Conservation (phyloP, 2,888 invertebrate species). For the Eupithecia inturbata region DNA sequence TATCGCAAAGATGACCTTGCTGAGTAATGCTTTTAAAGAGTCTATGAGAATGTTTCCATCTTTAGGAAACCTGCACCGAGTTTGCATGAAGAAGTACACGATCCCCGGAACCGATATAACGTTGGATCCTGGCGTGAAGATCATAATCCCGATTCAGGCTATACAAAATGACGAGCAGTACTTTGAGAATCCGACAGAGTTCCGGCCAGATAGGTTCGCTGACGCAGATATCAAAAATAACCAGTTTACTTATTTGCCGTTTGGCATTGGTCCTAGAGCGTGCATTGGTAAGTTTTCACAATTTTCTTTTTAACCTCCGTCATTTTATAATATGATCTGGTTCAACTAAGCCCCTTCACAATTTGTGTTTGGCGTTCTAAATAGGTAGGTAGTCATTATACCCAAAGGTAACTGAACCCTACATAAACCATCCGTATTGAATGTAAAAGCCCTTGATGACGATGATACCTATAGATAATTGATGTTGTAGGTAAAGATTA, state of each 20-base stretch:
- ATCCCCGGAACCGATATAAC: slow-evolving; percentile 59
- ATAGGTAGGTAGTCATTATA: too few relatives aligned
- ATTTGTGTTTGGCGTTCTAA: too few relatives aligned
- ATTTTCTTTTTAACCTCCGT: background rate
- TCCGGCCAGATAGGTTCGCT: slow-evolving; percentile 60
- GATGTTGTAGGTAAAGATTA: background rate
- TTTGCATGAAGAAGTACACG: slow-evolving; percentile 56
- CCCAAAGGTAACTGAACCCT: background rate
- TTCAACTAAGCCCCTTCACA: background rate
- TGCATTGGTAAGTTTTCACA: slow-evolving; percentile 61
- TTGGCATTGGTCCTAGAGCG: slow-evolving; percentile 66
- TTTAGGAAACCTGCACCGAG: slow-evolving; percentile 58
- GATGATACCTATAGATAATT: background rate
- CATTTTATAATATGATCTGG: background rate
- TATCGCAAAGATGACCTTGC: slow-evolving; percentile 58
- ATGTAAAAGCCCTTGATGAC: background rate
- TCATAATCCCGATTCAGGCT: slow-evolving; percentile 64
- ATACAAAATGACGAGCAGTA: slow-evolving; percentile 67
- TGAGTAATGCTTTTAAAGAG: slow-evolving; percentile 65
- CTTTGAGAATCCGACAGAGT: slow-evolving; percentile 61
- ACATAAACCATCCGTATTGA: background rate
- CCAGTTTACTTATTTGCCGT: slow-evolving; percentile 62
- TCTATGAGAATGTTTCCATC: slow-evolving; percentile 65
- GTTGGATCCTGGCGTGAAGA: slow-evolving; percentile 64
- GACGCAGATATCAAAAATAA: slow-evolving; percentile 42